Evolutionary conservation across 2,888 invertebrate species (phyloP).

Genomic region (Fragum whitleyi): DNA sequence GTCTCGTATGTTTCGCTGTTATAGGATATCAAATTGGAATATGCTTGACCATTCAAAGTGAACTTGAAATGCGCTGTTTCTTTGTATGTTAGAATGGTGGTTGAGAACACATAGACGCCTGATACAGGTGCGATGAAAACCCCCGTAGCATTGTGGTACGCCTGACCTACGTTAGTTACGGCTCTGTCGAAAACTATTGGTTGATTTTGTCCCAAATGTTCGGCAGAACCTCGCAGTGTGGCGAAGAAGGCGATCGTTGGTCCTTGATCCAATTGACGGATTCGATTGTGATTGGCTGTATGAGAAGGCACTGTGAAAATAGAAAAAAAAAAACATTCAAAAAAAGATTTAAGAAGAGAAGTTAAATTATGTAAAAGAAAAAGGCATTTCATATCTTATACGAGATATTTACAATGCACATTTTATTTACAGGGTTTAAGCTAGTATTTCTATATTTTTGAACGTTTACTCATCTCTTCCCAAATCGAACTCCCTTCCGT

Average conservation of each 20-base stretch:
- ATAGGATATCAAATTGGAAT: not conserved
- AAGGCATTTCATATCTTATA: too few relatives aligned
- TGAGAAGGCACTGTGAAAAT: not conserved
- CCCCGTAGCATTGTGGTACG: not conserved
- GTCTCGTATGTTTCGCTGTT: not conserved
- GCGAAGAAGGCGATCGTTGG: not conserved
- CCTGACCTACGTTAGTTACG: not conserved
- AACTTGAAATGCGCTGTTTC: not conserved
- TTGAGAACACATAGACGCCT: not conserved
- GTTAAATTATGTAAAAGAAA: not conserved
- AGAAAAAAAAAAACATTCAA: not conserved
- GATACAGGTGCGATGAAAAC: not conserved
- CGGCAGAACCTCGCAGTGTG: not conserved
- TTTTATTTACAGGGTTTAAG: too few relatives aligned
- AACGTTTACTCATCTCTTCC: too few relatives aligned
- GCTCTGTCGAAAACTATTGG: not conserved
- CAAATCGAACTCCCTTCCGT: too few relatives aligned
- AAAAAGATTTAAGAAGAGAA: not conserved
- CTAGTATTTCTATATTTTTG: too few relatives aligned
- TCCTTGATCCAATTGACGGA: not conserved
- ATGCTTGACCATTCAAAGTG: not conserved
- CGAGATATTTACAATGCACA: too few relatives aligned
- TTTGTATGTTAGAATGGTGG: not conserved
- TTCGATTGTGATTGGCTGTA: not conserved
- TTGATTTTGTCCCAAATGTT: not conserved